phyloP scores from a whole-genome alignment of 2,797 vertebrate genomes.

The Carapus acus region DNA sequence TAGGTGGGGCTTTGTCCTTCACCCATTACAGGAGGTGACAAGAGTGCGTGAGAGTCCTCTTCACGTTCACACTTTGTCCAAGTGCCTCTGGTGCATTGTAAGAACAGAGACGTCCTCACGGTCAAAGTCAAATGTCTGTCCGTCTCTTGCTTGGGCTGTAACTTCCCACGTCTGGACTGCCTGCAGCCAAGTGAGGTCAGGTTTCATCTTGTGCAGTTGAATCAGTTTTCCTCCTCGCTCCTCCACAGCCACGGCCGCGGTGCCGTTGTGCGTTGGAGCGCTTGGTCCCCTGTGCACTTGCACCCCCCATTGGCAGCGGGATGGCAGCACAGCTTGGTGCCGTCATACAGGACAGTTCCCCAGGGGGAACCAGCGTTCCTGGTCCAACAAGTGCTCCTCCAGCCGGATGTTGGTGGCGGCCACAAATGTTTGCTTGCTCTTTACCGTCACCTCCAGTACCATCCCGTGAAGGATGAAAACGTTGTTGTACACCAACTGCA shows the following conservation, averaged over 20 bases:
- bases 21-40: constrained; percentile 6
- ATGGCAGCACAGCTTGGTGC: constrained; percentile 24
- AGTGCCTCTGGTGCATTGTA: too few relatives aligned
- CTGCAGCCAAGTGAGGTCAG: too few relatives aligned
- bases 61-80: too few relatives aligned
- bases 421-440: constrained; percentile 75
- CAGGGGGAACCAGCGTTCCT: constrained; percentile 76
- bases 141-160: too few relatives aligned
- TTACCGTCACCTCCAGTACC: constrained; percentile 78
- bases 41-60: too few relatives aligned
- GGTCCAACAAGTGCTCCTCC: constrained; percentile 57
- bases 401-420: constrained; percentile 75
- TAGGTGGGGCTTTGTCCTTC: constrained; percentile 16
- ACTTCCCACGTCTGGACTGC: too few relatives aligned
- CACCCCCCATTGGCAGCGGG: constrained; percentile 50
- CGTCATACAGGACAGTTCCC: constrained; percentile 67
- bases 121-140: too few relatives aligned
- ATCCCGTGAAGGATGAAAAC: constrained; percentile 66
- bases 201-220: too few relatives aligned
- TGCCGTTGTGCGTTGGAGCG: not conserved
- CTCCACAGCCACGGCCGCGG: too few relatives aligned
- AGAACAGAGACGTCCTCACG: too few relatives aligned
- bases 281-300: constrained; percentile 13
- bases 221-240: too few relatives aligned
- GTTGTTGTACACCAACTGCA: constrained; percentile 72